phyloP scores from a whole-genome alignment of 2,113 vertebrate genomes.

The Pedetes capensis region DNA sequence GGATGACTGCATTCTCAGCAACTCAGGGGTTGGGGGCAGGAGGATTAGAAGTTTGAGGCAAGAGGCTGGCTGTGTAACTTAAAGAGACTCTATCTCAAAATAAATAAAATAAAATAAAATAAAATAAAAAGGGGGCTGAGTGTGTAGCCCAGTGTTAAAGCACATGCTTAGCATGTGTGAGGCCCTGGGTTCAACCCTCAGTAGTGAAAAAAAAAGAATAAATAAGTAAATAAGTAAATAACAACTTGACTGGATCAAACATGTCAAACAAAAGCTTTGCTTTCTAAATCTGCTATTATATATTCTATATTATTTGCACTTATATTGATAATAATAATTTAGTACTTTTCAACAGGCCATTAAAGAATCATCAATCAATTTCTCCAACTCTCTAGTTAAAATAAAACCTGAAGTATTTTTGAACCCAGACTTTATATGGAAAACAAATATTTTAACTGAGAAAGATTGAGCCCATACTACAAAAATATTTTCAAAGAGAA shows the following conservation, averaged over 20 bases:
- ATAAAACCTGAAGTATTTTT: neutral
- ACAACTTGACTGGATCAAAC: neutral
- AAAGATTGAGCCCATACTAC: neutral
- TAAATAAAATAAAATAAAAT: too few relatives aligned
- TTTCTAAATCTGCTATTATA: neutral
- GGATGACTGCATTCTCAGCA: too few relatives aligned
- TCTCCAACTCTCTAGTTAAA: neutral
- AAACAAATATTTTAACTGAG: neutral
- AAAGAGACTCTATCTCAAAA: too few relatives aligned
- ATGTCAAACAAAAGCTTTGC: neutral
- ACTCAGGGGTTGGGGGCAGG: too few relatives aligned
- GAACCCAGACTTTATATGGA: neutral
- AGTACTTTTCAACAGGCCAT: neutral
- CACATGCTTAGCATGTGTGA: too few relatives aligned
- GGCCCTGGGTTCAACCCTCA: too few relatives aligned
- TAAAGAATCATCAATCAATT: neutral
- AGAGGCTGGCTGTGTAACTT: too few relatives aligned
- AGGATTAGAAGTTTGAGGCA: too few relatives aligned
- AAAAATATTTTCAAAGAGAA: neutral
- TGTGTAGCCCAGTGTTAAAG: too few relatives aligned
- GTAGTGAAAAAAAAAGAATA: too few relatives aligned
- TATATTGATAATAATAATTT: neutral
- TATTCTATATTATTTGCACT: neutral
- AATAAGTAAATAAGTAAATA: too few relatives aligned
- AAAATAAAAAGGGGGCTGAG: too few relatives aligned